Evolutionary conservation across 2,797 vertebrate genomes (phyloP), one percentile per base, ranked within the genome.

Genomic region (Etheostoma nigrum): DNA sequence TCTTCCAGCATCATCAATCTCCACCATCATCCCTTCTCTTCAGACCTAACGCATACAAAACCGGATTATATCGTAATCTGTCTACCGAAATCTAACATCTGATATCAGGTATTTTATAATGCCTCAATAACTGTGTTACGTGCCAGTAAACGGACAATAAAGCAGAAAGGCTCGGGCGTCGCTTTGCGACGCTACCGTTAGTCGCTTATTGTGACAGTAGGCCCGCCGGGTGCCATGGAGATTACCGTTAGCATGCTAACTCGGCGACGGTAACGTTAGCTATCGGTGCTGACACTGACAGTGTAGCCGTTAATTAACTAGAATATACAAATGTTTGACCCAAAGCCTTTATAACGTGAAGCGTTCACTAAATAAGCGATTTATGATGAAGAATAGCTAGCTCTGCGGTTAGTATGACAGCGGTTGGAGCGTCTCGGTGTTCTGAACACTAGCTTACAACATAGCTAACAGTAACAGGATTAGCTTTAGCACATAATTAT

Each of bases 1-100:
- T 67, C 87, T 91, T 93, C 90, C 93, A 92, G 86, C 93, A 93
- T 92, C 92, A 93, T 86, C 91, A 86, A 23, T 61, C 42, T 68
- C 44, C 75, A 30, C 65, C 85, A 78, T 54, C 90, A 86, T 79
- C 89, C 59, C 72, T 66, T 51, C 67, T 74, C 14, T 33, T 23
- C 52, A n/a, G 44, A 48, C 53, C 14, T 33, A 75, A 55, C 53
- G 12, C n/a, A 18, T 48, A 64, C 19, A 4, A 82, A 86, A 67
- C 78, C 66, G 84, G 78, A 75, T 30, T 55, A 6, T 71, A 5
- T 61, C 59, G 49, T 76, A 59, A 0, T 19, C 42, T 68, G 23
- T 42, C 65, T 33, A 0, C 51, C 40, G 2, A 21, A n/a, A 62
- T 25, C 60, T 7, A 33, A 71, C 74, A 45, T 61, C 83, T 66